Conservation (phyloP, 2,797 vertebrate genomes). For the Vultur gryphus region DNA sequence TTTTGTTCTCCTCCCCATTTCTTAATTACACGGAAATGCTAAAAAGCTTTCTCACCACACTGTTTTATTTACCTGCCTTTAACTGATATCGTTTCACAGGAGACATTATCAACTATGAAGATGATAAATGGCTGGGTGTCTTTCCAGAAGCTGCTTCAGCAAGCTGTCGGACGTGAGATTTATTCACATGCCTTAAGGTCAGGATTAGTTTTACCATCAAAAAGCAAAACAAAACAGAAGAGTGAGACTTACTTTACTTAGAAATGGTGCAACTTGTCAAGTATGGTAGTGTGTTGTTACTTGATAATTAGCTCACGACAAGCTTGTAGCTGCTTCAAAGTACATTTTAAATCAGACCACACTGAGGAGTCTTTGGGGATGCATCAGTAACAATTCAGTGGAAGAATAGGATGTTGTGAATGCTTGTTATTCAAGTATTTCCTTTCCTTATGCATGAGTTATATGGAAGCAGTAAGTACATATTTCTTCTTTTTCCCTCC, state of each 20-base stretch:
- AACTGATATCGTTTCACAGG: constrained; percentile 44
- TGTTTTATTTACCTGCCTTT: constrained; percentile 58
- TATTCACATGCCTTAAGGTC: constrained; percentile 56
- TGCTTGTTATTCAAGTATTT: constrained; percentile 11
- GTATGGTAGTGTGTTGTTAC: constrained; percentile 1
- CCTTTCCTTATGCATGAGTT: constrained; percentile 8
- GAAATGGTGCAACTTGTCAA: constrained; percentile 44
- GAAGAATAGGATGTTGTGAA: background rate
- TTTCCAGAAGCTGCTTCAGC: constrained; percentile 63
- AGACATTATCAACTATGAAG: constrained; percentile 51
- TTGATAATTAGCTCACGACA: constrained; percentile 66
- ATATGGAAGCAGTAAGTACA: background rate
- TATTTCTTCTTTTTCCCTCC: background rate
- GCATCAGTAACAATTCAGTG: constrained; percentile 22
- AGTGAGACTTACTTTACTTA: constrained; percentile 7
- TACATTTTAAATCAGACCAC: constrained; percentile 57
- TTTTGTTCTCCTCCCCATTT: background rate
- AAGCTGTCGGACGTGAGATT: constrained; percentile 37
- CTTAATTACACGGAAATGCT: background rate
- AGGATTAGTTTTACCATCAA: constrained; percentile 30
- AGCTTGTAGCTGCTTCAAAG: constrained; percentile 36
- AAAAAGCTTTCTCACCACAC: constrained; percentile 13
- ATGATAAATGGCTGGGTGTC: constrained; percentile 48
- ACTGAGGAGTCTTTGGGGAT: constrained; percentile 24
- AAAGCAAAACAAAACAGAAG: background rate